Conservation (phyloP, 2,888 invertebrate species). For the Loripinus fragilis region DNA sequence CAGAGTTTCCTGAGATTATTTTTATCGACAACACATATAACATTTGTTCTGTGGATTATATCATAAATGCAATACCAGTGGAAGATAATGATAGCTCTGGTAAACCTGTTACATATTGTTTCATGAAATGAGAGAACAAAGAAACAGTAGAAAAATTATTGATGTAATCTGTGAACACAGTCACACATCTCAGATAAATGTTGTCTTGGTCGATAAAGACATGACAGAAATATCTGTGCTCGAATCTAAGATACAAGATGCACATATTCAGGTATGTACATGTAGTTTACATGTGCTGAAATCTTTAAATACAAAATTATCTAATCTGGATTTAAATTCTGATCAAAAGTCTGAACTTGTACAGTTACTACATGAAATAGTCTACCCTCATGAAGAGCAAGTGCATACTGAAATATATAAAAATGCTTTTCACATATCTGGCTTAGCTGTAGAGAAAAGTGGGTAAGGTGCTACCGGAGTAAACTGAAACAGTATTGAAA, state of each 20-base stretch:
- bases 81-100: not conserved
- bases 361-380: not conserved
- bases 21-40: slow-evolving; percentile 9
- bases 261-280: not conserved
- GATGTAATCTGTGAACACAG: not conserved
- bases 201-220: not conserved
- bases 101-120: not conserved
- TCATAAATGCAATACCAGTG: not conserved
- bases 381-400: not conserved
- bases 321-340: not conserved
- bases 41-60: not conserved
- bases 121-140: not conserved
- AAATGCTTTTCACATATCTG: not conserved
- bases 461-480: not conserved
- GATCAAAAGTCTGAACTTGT: not conserved
- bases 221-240: not conserved
- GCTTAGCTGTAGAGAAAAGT: slow-evolving; percentile 7
- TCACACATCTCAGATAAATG: slow-evolving; percentile 7
- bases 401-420: not conserved
- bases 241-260: not conserved
- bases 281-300: not conserved
- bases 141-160: not conserved
- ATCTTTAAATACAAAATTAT: not conserved
- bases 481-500: slow-evolving; percentile 2
- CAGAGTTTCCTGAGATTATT: not conserved